Evolutionary conservation across 2,113 vertebrate genomes (phyloP).

Genomic region (Helogale parvula): DNA sequence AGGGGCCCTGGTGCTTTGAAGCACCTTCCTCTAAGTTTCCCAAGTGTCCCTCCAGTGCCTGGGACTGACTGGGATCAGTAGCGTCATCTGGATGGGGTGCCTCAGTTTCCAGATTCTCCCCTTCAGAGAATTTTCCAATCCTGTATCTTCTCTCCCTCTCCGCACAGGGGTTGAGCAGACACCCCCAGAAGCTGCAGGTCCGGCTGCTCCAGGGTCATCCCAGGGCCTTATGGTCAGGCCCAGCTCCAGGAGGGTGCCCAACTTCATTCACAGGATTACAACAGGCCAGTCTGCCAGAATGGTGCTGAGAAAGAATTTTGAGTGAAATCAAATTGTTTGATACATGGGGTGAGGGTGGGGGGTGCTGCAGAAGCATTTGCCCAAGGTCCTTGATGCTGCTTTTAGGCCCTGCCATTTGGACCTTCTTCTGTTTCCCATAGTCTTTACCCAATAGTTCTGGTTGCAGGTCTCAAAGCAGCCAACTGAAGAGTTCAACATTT

Average conservation of each 20-base stretch:
- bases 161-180: background rate
- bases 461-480: background rate
- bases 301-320: background rate
- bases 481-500: background rate
- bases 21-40: background rate
- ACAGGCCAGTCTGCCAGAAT: background rate
- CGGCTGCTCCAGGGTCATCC: background rate
- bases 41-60: background rate
- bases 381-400: background rate
- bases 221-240: background rate
- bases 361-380: background rate
- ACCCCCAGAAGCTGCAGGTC: background rate
- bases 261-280: background rate
- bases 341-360: too few relatives aligned
- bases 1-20: background rate
- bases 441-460: background rate
- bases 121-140: background rate
- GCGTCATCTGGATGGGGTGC: background rate
- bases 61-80: background rate
- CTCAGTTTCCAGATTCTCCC: background rate
- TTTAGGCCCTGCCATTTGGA: background rate
- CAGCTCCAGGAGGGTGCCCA: background rate
- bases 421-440: background rate
- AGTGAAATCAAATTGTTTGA: background rate
- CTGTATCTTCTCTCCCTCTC: background rate